Conservation (phyloP, 2,797 vertebrate species). For the Sebastes umbrosus region DNA sequence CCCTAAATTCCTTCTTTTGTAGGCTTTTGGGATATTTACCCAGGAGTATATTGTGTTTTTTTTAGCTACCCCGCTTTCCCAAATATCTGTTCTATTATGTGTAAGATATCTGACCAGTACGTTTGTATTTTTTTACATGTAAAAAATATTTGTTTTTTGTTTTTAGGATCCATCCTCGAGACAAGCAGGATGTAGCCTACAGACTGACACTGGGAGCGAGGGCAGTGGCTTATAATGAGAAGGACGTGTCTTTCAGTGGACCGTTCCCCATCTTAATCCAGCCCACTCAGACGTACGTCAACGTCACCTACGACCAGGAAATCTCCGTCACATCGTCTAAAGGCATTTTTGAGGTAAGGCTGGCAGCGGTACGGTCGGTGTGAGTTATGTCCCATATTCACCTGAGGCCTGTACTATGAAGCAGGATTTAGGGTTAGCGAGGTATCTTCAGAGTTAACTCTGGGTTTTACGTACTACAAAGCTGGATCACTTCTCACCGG, state of each 20-base stretch:
- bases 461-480: not conserved
- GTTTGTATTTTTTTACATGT: not conserved
- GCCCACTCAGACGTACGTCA: slow-evolving; percentile 56
- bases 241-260: slow-evolving; percentile 83
- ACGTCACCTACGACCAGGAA: slow-evolving; percentile 81
- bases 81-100: no score
- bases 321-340: slow-evolving; percentile 64
- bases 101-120: no score
- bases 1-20: no score
- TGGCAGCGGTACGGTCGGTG: not conserved
- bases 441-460: no score
- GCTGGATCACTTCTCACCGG: no score
- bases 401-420: no score
- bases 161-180: slow-evolving; percentile 88
- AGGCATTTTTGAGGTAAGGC: slow-evolving; percentile 85
- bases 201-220: slow-evolving; percentile 88
- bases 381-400: not conserved
- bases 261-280: slow-evolving; percentile 80
- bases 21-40: no score
- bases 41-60: no score
- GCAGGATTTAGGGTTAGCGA: no score
- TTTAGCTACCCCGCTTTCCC: no score
- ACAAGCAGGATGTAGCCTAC: slow-evolving; percentile 89
- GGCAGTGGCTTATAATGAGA: slow-evolving; percentile 87
- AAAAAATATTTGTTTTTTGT: not conserved